phyloP scores from a whole-genome alignment of 2,113 vertebrate species.

The Pollachius pollachius region DNA sequence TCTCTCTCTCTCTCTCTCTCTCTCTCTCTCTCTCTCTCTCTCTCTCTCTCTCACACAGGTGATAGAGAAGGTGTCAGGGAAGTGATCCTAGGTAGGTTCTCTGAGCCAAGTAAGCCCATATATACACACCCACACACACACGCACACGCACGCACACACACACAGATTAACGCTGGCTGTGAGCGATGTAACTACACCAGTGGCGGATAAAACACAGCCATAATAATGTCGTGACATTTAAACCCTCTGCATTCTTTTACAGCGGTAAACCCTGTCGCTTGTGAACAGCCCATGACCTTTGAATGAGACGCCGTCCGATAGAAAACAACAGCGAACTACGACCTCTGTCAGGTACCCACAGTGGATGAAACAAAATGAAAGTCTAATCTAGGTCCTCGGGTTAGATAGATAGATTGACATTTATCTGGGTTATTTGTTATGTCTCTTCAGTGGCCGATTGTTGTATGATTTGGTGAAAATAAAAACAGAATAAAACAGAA shows the following conservation, averaged over 20 bases:
- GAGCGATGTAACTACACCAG: slow-evolving; percentile 38
- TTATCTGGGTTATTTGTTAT: slow-evolving; percentile 21
- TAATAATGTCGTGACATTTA: slow-evolving; percentile 72
- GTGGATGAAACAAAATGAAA: slow-evolving; percentile 16
- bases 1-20: too few species aligned
- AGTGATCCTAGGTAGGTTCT: slow-evolving; percentile 9
- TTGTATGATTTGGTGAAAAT: background rate
- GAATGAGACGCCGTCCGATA: slow-evolving; percentile 47
- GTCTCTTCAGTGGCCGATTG: slow-evolving; percentile 14
- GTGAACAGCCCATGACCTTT: slow-evolving; percentile 63
- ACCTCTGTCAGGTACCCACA: slow-evolving; percentile 17
- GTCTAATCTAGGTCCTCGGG: slow-evolving; percentile 13
- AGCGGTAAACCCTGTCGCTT: slow-evolving; percentile 59
- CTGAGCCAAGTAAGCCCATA: background rate
- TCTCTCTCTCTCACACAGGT: slow-evolving; percentile 27
- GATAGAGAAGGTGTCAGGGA: slow-evolving; percentile 41
- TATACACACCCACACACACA: too few species aligned
- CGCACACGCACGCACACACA: slow-evolving; percentile 14
- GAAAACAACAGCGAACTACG: slow-evolving; percentile 58
- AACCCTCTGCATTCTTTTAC: slow-evolving; percentile 58
- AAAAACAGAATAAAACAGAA: background rate
- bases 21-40: too few species aligned
- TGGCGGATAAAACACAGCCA: slow-evolving; percentile 52
- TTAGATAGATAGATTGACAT: slow-evolving; percentile 23
- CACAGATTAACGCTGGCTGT: too few species aligned